phyloP scores from a whole-genome alignment of 1,140 invertebrate species.

The Cotesia typhae region DNA sequence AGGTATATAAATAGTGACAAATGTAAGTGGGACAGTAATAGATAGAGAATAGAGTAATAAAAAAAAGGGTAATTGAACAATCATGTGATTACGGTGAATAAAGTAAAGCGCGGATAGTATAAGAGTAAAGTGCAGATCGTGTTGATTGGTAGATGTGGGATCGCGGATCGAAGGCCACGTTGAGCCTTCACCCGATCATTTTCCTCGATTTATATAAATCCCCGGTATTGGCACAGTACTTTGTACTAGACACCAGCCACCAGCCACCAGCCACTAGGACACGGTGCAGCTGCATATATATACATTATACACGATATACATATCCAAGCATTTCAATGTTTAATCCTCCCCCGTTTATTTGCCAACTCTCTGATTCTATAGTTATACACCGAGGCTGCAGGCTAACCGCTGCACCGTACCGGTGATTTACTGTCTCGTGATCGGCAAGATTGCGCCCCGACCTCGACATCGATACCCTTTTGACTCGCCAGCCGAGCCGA shows the following conservation, averaged over 20 bases:
- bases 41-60: conserved; percentile 25
- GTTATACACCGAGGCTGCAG: no score
- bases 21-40: no score
- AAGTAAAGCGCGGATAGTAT: no score
- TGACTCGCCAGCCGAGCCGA: conserved; percentile 35
- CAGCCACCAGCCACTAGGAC: no score
- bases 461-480: conserved; percentile 41
- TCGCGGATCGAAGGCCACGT: conserved; percentile 22
- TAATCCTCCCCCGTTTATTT: conserved; percentile 28
- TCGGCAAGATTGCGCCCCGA: conserved; percentile 23
- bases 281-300: no score
- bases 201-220: conserved; percentile 31
- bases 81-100: no score
- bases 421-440: conserved; percentile 33
- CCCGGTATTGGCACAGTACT: neutral
- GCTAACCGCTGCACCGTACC: neutral
- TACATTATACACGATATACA: neutral
- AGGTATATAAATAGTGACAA: no score
- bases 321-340: conserved; percentile 3
- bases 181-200: conserved; percentile 29
- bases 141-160: no score
- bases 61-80: conserved; percentile 23
- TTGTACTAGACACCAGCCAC: no score
- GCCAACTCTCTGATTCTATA: conserved; percentile 15
- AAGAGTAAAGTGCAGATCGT: no score